phyloP scores from a whole-genome alignment of 2,888 invertebrate genomes.

The Pollenia griseotomentosa region DNA sequence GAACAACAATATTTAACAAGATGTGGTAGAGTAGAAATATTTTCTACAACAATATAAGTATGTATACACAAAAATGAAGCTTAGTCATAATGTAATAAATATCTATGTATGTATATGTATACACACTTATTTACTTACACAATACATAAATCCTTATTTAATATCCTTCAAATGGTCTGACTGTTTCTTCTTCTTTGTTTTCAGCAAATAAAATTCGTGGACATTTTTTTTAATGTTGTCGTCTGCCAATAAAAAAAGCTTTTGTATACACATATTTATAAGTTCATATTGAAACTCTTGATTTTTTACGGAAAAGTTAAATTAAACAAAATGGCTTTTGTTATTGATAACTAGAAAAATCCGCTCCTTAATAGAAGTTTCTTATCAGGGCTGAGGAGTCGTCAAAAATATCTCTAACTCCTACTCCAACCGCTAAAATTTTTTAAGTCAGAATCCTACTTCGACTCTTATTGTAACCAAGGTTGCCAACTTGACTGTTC shows the following conservation, averaged over 20 bases:
- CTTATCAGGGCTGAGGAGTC: too few species aligned
- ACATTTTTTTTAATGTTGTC: neutral
- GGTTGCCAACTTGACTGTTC: too few species aligned
- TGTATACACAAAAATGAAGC: conserved; percentile 29
- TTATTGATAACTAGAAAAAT: too few species aligned
- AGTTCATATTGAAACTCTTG: too few species aligned
- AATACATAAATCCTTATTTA: neutral
- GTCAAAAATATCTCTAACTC: too few species aligned
- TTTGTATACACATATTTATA: too few species aligned
- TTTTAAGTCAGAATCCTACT: too few species aligned
- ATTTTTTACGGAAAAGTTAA: too few species aligned
- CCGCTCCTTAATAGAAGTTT: too few species aligned
- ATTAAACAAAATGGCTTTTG: too few species aligned
- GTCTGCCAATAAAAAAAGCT: neutral
- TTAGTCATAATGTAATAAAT: neutral
- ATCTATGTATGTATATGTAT: neutral
- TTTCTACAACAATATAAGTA: conserved; percentile 19
- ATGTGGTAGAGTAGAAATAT: neutral
- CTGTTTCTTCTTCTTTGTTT: neutral
- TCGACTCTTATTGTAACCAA: too few species aligned
- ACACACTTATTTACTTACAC: neutral
- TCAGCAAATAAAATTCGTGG: neutral
- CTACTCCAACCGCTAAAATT: too few species aligned
- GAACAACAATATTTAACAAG: neutral
- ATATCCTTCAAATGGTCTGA: neutral